These are phyloP conservation scores for Neosilurus hyrtlii DNA, from an alignment of 2,797 vertebrate species.

Conservation along the genomic window DNA sequence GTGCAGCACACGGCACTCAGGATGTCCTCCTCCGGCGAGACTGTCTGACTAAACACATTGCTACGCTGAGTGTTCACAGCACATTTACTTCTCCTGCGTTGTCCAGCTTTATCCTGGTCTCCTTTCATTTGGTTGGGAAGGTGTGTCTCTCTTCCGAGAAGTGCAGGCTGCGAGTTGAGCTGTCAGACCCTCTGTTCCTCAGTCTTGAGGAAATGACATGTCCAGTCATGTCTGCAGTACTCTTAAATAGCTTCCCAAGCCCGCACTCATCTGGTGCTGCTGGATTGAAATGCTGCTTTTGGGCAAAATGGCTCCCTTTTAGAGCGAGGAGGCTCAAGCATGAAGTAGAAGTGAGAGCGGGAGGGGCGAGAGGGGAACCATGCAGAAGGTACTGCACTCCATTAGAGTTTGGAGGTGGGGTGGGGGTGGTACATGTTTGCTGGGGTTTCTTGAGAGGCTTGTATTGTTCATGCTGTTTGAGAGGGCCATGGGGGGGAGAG, in stretches of 20 bases:
- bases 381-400: neutral
- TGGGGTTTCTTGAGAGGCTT: neutral
- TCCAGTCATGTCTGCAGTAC: constrained; percentile 46
- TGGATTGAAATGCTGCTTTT: constrained; percentile 16
- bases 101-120: constrained; percentile 11
- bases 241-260: constrained; percentile 32
- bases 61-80: constrained; percentile 30
- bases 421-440: neutral
- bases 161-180: constrained; percentile 19
- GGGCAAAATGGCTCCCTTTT: constrained; percentile 38
- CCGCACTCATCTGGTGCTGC: constrained; percentile 7
- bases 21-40: constrained; percentile 42
- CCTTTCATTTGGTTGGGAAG: constrained; percentile 1
- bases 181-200: constrained; percentile 57
- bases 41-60: constrained; percentile 49
- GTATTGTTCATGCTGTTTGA: neutral
- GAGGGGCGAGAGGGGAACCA: neutral
- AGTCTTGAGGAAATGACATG: constrained; percentile 54
- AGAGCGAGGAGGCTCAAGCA: constrained; percentile 7
- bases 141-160: constrained; percentile 38
- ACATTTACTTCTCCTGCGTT: constrained; percentile 1
- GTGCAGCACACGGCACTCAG: constrained; percentile 27
- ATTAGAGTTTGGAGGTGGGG: neutral
- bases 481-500: neutral
- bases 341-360: neutral